Evolutionary conservation across 2,113 vertebrate genomes (phyloP), one percentile per base, ranked within the genome.

Genomic region (Anguilla japonica): DNA sequence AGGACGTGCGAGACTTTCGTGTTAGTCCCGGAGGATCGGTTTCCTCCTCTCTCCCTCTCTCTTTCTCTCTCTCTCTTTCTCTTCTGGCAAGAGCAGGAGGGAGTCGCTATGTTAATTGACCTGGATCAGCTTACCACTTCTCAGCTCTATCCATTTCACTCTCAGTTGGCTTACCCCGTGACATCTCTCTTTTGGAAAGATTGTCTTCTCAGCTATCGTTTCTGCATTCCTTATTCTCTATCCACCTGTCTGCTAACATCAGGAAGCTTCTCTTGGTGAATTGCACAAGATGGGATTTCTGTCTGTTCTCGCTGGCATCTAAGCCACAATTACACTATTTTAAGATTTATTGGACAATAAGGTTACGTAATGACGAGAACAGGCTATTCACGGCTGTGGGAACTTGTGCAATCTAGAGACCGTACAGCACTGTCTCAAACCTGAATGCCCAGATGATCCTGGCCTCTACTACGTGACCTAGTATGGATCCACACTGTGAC

Each of bases 101-200:
- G 88, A 11, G 78, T 87, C 79, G 63, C 86, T 85, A 1, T 34
- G 39, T 85, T 79, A 86, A 86, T 60, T 41, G 63, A 89, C 40
- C n/a, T 41, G 86, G 82, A 89, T 67, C 63, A 85, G 85, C 88
- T 90, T 91, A 83, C 86, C 82, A 20, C 88, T 67, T 86, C 83
- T 79, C 84, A 82, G 26, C 84, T 82, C 29, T 40, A 20, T 56
- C 63, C 63, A 67, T 86, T 89, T 83, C 18, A 56, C 60, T 84
- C 34, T 85, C 46, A 16, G 82, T 34, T 83, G 29, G 43, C 67
- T 85, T 87, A 84, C 71, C 9, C 71, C 13, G n/a, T 13, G 11
- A 34, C 13, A 75, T 34, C 9, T 92, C 90, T 93, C 92, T 92
- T 92, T 90, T 13, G 40, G 71, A 67, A 22, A 43, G 50, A 56